Base-by-base conservation (phyloP, 2,888 invertebrate genomes). In the Phlogophora meticulosa region DNA sequence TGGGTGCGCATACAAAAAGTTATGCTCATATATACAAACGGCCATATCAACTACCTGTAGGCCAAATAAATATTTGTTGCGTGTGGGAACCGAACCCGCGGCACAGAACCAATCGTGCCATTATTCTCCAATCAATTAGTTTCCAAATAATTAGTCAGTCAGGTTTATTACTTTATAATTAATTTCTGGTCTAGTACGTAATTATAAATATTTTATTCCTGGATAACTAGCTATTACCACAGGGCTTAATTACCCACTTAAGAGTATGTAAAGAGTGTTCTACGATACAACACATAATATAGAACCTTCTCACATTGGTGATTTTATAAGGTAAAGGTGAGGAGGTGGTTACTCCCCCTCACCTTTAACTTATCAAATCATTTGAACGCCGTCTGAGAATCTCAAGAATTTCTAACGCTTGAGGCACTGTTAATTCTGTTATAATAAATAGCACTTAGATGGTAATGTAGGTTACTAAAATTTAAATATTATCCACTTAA, bases 321-420 rank as follows among this genome's bases (percentile, higher is more conserved):
- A n/a, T n/a, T n/a, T n/a, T n/a, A n/a, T n/a, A n/a, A n/a, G n/a
- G n/a, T n/a, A n/a, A n/a, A n/a, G n/a, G n/a, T n/a, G n/a, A n/a
- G n/a, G n/a, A n/a, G n/a, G n/a, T n/a, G n/a, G n/a, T n/a, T n/a
- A n/a, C n/a, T n/a, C 28, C 2, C 28, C 5, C 28, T 28, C 32
- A 43, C 36, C 36, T 53, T 24, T 15, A 38, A 20, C 22, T 7
- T 53, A 45, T 24, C 32, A 42, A 49, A 55, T 49, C 22, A 67
- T 38, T 67, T 43, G 17, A 52, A 38, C 32, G 7, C 22, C 15
- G 32, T 43, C 32, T 36, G 11, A 71, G 10, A 9, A 24, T 38
- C 34, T 48, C 52, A 51, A 17, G 38, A 40, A 74, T 74, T 74
- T 74, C 11, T 43, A 51, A 36, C 43, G 67, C 67, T 51, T 9